Evolutionary conservation across 1,140 invertebrate species (phyloP).

Genomic region (Procambarus clarkii): DNA sequence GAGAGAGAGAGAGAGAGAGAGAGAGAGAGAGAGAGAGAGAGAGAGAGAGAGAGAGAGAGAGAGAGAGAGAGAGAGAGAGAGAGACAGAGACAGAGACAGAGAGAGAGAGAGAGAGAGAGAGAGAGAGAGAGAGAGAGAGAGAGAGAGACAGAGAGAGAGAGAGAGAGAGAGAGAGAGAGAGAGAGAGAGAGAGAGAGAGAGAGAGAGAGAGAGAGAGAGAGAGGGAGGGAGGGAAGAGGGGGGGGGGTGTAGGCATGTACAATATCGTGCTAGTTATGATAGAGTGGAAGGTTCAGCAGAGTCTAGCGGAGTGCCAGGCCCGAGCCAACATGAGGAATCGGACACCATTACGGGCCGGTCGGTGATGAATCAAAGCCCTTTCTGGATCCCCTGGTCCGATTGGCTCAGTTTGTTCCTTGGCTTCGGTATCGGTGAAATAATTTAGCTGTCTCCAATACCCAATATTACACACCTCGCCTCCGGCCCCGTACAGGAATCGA

Average conservation of each 20-base stretch:
- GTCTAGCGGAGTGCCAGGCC: background rate
- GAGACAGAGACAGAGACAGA: background rate
- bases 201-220: conserved; percentile 3
- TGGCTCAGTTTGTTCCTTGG: conserved; percentile 18
- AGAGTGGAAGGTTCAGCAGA: background rate
- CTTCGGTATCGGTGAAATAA: conserved; percentile 32
- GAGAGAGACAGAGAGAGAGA: conserved; percentile 2
- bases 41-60: background rate
- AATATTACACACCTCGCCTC: background rate
- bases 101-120: background rate
- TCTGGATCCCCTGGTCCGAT: conserved; percentile 1
- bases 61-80: background rate
- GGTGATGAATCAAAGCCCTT: conserved; percentile 33
- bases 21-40: background rate
- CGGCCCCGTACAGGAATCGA: background rate
- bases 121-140: conserved; percentile 1
- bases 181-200: background rate
- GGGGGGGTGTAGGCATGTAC: background rate
- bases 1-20: background rate
- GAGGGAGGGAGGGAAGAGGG: too few species aligned
- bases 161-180: conserved; percentile 2
- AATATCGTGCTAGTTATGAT: background rate
- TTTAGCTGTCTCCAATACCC: conserved; percentile 2
- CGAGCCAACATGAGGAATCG: conserved; percentile 14
- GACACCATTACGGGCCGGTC: conserved; percentile 17